Evolutionary conservation across 2,113 vertebrate species (phyloP), one percentile per base, ranked within the genome.

Genomic region (Otis tarda): DNA sequence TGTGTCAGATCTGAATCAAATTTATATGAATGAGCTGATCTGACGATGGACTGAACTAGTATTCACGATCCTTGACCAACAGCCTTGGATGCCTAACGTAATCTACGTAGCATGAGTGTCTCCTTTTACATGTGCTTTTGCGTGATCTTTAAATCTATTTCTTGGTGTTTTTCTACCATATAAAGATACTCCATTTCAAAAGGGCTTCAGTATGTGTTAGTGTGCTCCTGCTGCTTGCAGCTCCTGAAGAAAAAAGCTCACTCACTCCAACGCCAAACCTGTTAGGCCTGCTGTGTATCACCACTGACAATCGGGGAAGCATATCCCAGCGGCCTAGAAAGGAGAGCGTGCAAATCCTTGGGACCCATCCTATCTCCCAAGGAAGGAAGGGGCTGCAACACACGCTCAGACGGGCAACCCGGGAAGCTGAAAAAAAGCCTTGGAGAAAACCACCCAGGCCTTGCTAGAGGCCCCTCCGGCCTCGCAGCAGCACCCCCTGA

Each of bases 381-480:
- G 30, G 52, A 21, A 30, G 52, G 12, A 2, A 25, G 19, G 39
- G 3, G 28, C 70, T 18, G 52, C 65, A 13, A 11, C 1, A 12
- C 28, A 2, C 19, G 2, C 68, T 53, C 50, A 3, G 27, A 12
- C 0, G 4, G 52, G 23, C 64, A 11, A 65, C 37, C 24, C 56
- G 12, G 10, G 56, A 82, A 59, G 16, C 1, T 6, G 41, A 41
- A 21, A 6, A 3, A 16, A 12, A 75, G n/a, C 74, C 16, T 49
- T 4, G 37, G 41, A 23, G 20, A 43, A 45, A 35, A 1, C 3
- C 33, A 6, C 50, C 7, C 3, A 18, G 20, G 31, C 22, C 31
- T 24, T 6, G 14, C 7, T 2, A 9, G 25, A 12, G 61, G 22
- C 0, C 0, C 63, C 27, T 21, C 1, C 0, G 33, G 33, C 33